These are phyloP conservation scores for Drosophila colorata DNA, from an alignment of 2,888 invertebrate species.

Conservation along the genomic window DNA sequence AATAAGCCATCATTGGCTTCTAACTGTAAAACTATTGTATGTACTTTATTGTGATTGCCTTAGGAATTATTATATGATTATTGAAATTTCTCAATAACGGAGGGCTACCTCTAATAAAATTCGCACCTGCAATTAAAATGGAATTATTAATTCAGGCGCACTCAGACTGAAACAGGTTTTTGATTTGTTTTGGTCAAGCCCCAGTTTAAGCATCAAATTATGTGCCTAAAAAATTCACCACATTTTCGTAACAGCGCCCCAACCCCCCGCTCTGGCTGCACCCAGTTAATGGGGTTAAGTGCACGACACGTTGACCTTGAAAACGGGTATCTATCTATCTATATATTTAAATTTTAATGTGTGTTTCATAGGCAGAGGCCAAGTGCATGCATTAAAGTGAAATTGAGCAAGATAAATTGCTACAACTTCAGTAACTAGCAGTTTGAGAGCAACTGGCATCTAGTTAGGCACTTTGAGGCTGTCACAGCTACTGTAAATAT, in stretches of 20 bases:
- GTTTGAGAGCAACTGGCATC: conserved; percentile 17
- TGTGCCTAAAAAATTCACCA: conserved; percentile 37
- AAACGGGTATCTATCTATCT: conserved; percentile 11
- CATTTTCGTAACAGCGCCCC: conserved; percentile 36
- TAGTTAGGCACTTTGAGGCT: not conserved
- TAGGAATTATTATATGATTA: conserved; percentile 24
- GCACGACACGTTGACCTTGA: conserved; percentile 51
- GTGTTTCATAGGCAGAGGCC: conserved; percentile 16
- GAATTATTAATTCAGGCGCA: conserved; percentile 20
- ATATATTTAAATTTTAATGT: conserved; percentile 15
- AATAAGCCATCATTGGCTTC: conserved; percentile 13
- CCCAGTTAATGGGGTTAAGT: conserved; percentile 52
- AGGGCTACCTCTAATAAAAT: conserved; percentile 21
- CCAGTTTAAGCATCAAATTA: conserved; percentile 48
- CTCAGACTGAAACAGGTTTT: conserved; percentile 33
- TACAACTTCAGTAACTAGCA: conserved; percentile 1
- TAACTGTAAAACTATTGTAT: not conserved
- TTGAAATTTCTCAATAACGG: conserved; percentile 26
- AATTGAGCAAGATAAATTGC: conserved; percentile 47
- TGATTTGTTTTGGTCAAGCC: conserved; percentile 56
- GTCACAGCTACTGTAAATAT: not conserved
- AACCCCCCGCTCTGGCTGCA: conserved; percentile 30
- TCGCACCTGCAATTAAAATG: conserved; percentile 21
- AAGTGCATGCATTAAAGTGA: conserved; percentile 38
- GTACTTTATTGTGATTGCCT: conserved; percentile 43